Conservation (phyloP, 2,113 vertebrate species). For the Limnothrissa miodon region DNA sequence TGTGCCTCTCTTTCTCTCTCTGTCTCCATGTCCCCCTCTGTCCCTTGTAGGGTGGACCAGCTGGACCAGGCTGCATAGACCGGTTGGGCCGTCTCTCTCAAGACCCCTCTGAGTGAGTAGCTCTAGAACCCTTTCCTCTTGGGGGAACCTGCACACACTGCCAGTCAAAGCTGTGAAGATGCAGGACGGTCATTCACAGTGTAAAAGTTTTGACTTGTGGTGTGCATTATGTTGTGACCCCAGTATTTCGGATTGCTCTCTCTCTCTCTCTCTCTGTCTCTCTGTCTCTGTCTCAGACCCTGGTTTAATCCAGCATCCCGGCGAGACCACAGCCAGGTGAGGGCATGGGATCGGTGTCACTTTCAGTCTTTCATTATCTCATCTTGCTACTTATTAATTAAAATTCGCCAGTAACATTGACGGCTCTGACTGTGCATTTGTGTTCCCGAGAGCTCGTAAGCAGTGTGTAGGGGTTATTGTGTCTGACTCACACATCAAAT, state of each 20-base stretch:
- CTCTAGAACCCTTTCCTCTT: neutral
- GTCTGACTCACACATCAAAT: neutral
- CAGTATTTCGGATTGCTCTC: neutral
- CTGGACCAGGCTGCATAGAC: slow-evolving; percentile 73
- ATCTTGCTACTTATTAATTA: neutral
- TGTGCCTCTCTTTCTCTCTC: neutral
- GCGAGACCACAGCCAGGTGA: slow-evolving; percentile 91
- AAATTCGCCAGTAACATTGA: neutral
- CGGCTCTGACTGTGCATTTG: neutral
- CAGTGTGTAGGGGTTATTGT: neutral
- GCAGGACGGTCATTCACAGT: no score
- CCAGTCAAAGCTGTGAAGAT: no score
- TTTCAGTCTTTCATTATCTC: neutral
- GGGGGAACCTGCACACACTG: no score
- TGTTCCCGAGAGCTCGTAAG: neutral
- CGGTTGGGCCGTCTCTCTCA: slow-evolving; percentile 80
- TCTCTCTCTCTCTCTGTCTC: slow-evolving; percentile 32
- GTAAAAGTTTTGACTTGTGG: no score
- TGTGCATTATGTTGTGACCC: neutral
- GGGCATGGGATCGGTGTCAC: slow-evolving; percentile 40
- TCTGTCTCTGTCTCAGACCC: slow-evolving; percentile 73
- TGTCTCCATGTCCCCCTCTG: slow-evolving; percentile 12
- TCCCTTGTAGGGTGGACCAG: slow-evolving; percentile 68
- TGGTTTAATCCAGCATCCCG: slow-evolving; percentile 88
- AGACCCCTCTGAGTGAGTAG: slow-evolving; percentile 88